Conservation (phyloP, 2,113 vertebrate species). For the Spheniscus mendiculus region DNA sequence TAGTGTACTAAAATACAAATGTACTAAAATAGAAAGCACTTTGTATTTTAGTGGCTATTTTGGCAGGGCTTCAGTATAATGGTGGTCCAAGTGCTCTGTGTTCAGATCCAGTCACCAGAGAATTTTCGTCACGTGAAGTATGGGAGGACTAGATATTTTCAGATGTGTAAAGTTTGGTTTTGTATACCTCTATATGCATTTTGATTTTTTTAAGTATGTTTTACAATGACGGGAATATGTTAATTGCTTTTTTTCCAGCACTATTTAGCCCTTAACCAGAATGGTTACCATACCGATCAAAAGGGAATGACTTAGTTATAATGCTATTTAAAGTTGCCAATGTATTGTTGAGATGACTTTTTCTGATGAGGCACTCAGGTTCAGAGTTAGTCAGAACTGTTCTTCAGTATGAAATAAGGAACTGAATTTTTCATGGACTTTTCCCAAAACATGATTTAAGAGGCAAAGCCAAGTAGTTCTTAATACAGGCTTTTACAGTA, state of each 20-base stretch:
- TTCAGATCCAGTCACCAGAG: slow-evolving; percentile 10
- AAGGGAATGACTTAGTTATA: background rate
- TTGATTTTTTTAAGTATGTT: background rate
- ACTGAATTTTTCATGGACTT: background rate
- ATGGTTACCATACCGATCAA: background rate
- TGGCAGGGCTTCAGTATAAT: background rate
- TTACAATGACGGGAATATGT: background rate
- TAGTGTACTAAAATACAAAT: background rate
- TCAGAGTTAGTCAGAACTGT: background rate
- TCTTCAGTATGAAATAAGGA: background rate
- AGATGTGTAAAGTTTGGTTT: background rate
- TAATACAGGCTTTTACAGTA: slow-evolving; percentile 3
- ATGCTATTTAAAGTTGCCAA: background rate
- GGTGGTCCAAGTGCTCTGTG: background rate
- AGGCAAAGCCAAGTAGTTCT: slow-evolving; percentile 20
- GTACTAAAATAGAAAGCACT: too few species aligned
- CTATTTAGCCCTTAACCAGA: slow-evolving; percentile 3
- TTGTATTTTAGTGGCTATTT: background rate
- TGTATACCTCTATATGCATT: background rate
- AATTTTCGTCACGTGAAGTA: background rate
- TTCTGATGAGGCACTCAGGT: background rate
- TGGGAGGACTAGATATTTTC: slow-evolving; percentile 20
- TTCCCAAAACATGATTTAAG: background rate
- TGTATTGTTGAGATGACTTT: background rate
- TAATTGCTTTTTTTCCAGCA: background rate